These are phyloP conservation scores for Phallusia fumigata DNA, from an alignment of 23 tunicate species.

Conservation along the genomic window DNA sequence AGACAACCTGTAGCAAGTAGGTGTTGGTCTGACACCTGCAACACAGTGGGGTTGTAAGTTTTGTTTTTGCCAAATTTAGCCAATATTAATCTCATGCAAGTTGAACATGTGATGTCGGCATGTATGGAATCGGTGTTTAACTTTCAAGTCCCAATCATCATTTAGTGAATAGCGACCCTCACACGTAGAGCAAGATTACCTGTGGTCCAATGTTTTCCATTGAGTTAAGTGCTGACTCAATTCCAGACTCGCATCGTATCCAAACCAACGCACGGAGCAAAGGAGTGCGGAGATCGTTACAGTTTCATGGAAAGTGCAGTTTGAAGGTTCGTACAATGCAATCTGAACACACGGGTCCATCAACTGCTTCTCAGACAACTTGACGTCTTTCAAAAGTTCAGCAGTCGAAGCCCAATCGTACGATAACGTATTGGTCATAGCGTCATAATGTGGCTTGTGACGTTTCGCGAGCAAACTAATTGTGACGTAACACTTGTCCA, in stretches of 20 bases:
- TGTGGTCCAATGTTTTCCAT: slow-evolving; percentile 36
- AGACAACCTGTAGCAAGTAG: background rate
- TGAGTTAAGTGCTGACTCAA: background rate
- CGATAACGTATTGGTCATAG: too few relatives aligned
- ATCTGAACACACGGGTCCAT: slow-evolving; percentile 62
- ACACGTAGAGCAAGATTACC: slow-evolving; percentile 31
- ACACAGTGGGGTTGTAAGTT: background rate
- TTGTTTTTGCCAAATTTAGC: too few relatives aligned
- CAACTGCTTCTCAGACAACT: slow-evolving; percentile 11
- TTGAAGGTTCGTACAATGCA: slow-evolving; percentile 35
- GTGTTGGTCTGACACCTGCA: background rate
- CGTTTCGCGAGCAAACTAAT: too few relatives aligned
- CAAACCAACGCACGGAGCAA: slow-evolving; percentile 55
- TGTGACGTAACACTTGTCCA: background rate
- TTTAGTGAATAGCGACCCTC: too few relatives aligned
- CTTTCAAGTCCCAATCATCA: too few relatives aligned
- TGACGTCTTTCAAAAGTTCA: background rate
- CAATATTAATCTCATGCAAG: too few relatives aligned
- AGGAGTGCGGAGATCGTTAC: slow-evolving; percentile 15
- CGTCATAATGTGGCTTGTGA: too few relatives aligned
- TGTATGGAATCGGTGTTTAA: too few relatives aligned
- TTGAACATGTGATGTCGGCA: too few relatives aligned
- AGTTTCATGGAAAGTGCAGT: slow-evolving; percentile 28
- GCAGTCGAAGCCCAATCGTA: background rate
- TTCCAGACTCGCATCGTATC: slow-evolving; percentile 17